Base-by-base conservation (phyloP, 92 coral and sea anemone genomes). In the Palythoa heliodiscus region DNA sequence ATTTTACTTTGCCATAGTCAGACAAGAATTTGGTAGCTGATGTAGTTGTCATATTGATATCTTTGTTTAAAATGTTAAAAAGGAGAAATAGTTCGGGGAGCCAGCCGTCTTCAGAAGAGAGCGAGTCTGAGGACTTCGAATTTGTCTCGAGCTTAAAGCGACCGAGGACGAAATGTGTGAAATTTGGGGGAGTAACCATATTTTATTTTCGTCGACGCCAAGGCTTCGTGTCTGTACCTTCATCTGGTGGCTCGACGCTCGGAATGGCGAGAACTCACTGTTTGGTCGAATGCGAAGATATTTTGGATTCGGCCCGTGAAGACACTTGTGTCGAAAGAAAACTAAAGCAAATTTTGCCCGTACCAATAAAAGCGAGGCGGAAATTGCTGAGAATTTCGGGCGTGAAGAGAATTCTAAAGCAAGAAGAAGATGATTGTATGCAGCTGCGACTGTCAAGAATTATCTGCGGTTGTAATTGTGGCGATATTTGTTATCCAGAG, bases 381-480 rank as follows among this genome's bases (percentile, higher is more conserved):
- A 86, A 54, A 75, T 54, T 96, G 52, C 91, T 96, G 19, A 93
- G 93, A 38, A 87, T 93, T 47, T 89, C 99, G 22, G 99, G 99
- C 12, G 96, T 96, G 13, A 91, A 86, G 82, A 86, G 95, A 83
- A 91, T 95, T 75, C 82, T 91, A 37, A 96, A 91, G 83, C 87
- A 86, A 64, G 99, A 96, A 70, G 93, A 92, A 82, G 89, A 89
- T 68, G 95, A 91, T 43, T 95, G 98, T 74, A 92, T 92, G 83
- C 92, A 94, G 79, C 87, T 96, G 16, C 88, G 99, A 48, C 89
- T 94, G 11, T 95, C 98, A 11, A 93, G 99, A 69, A 86, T 96
- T 35, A 91, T 94, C 40, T 96, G 99, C 71, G 99, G 99, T 68
- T 96, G 99, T 88, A 81, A 85, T 53, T 96, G 99, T 76, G 99